phyloP scores from a whole-genome alignment of 2,888 invertebrate species.

The Molorchus minor region DNA sequence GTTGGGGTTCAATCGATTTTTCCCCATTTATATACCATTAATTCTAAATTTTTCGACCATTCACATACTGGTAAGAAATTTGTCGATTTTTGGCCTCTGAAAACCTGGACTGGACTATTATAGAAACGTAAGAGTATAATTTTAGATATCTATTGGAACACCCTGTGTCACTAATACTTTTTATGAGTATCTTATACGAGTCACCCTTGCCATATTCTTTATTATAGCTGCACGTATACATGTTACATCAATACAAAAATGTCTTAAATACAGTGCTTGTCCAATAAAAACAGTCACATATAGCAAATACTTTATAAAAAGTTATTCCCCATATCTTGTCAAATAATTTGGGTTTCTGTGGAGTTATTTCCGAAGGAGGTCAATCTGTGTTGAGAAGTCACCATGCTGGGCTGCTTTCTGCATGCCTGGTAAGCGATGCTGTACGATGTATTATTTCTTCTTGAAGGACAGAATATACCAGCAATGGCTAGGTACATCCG shows the following conservation, averaged over 20 bases:
- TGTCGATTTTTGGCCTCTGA: too few species aligned
- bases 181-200: too few species aligned
- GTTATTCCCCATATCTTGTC: slow-evolving; percentile 40
- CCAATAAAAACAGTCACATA: too few species aligned
- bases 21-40: too few species aligned
- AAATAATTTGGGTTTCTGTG: slow-evolving; percentile 35
- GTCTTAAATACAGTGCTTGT: slow-evolving; percentile 4
- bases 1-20: too few species aligned
- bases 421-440: slow-evolving; percentile 52
- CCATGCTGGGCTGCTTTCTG: slow-evolving; percentile 41
- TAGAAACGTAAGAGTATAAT: too few species aligned
- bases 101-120: too few species aligned
- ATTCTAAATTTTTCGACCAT: too few species aligned
- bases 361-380: slow-evolving; percentile 41
- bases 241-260: not conserved
- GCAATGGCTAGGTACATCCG: slow-evolving; percentile 59
- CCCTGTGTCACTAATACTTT: too few species aligned
- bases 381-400: slow-evolving; percentile 42
- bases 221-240: slow-evolving; percentile 1
- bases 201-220: too few species aligned
- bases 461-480: slow-evolving; percentile 48
- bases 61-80: too few species aligned
- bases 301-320: slow-evolving; percentile 44
- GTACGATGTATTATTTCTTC: slow-evolving; percentile 48
- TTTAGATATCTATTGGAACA: too few species aligned